Evolutionary conservation across 2,888 invertebrate genomes (phyloP), one percentile per base, ranked within the genome.

Genomic region (Platypus cylindrus): DNA sequence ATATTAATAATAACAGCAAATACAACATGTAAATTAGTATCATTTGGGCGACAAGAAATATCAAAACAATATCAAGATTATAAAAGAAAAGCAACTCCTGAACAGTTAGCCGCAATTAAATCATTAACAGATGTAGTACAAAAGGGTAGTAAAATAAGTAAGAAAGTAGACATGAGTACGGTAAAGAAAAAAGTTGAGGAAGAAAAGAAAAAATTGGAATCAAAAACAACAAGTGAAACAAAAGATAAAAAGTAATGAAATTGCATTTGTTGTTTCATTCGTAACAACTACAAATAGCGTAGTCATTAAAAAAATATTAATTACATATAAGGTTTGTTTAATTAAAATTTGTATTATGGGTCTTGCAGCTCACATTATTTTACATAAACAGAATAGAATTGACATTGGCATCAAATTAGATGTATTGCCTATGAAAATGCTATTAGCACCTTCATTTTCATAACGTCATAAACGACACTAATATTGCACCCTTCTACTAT

Each of bases 11-110:
- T 50, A 32, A 42, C 48, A 5, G 43, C 48, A 2, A 45, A 48
- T 25, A 50, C 50, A 3, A 47, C 50, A 3, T 36, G 45, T 13
- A 48, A 47, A 33, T 28, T 50, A 22, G 36, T 45, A 7, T 34
- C 14, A 2, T 46, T 45, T 13, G 50, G 50, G 1, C 45, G 43
- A 34, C 38, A 40, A n/a, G 50, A 50, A 39, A 32, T 47, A 5
- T 24, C 38, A 1, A 48, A 48, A 22, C 50, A 50, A 30, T 50
- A 48, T 36, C 30, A 37, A 0, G 47, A 47, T 3, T 50, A 48
- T 29, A 34, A 44, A 18, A 32, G 39, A 17, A 44, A 40, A 5
- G 42, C 39, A 1, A 40, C 38, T 12, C 39, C 36, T 7, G 36
- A 38, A 18, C 41, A 45, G 22, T 30, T 36, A 2, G 43, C 26